Conservation (phyloP, 2,113 vertebrate genomes). For the Barbus barbus region DNA sequence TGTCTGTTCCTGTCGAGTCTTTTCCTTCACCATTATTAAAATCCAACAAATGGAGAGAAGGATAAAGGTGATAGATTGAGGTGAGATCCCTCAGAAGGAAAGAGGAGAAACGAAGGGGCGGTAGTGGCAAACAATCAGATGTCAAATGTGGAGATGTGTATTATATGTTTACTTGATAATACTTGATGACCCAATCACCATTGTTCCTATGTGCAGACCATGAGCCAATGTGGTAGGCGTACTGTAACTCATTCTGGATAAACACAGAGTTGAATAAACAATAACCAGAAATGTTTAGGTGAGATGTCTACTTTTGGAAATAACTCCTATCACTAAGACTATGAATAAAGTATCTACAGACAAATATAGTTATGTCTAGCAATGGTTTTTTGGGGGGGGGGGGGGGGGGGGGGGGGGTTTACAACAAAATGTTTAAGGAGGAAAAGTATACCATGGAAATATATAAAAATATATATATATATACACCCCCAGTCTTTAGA, state of each 20-base stretch:
- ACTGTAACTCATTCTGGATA: background rate
- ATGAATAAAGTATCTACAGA: background rate
- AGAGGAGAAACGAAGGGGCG: background rate
- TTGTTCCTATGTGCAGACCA: background rate
- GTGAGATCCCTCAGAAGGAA: conserved; percentile 1
- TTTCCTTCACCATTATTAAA: background rate
- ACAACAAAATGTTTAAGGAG: background rate
- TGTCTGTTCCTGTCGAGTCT: background rate
- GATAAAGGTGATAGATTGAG: background rate
- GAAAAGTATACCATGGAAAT: background rate
- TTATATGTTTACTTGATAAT: background rate
- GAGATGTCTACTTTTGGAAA: background rate
- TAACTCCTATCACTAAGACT: background rate
- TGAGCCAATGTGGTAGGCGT: background rate
- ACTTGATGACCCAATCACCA: conserved; percentile 13
- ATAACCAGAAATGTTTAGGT: background rate
- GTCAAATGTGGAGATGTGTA: background rate
- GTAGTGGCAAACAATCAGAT: background rate
- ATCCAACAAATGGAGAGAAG: no score
- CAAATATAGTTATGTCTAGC: background rate
- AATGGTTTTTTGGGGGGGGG: background rate
- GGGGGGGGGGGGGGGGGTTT: no score
- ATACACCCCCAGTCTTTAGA: background rate
- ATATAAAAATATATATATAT: no score
- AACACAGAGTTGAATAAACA: conserved; percentile 2